phyloP scores from a whole-genome alignment of 2,797 vertebrate genomes.

The Channa striata region DNA sequence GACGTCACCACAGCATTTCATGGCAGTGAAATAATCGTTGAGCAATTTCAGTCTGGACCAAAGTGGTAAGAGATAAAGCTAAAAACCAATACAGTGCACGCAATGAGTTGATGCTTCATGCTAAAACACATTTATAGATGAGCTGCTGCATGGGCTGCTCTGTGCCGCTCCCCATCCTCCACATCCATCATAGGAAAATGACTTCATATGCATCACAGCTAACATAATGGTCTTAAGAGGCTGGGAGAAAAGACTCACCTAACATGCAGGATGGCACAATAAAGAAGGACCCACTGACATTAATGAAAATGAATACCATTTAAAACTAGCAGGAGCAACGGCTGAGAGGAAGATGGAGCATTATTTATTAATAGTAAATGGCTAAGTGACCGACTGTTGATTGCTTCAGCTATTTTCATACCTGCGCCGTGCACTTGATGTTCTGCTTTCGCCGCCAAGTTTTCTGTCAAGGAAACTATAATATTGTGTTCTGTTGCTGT shows the following conservation, averaged over 20 bases:
- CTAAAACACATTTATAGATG: constrained; percentile 41
- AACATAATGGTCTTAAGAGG: constrained; percentile 72
- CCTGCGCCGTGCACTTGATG: constrained; percentile 36
- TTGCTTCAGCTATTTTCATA: constrained; percentile 70
- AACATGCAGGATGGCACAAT: constrained; percentile 66
- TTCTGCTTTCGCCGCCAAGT: constrained; percentile 40
- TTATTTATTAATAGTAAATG: constrained; percentile 76
- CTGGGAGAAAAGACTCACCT: constrained; percentile 63
- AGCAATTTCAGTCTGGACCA: constrained; percentile 1
- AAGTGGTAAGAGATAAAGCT: not conserved
- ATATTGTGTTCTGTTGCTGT: constrained; percentile 15
- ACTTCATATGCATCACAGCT: constrained; percentile 72
- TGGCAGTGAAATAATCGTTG: not conserved
- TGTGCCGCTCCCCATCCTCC: constrained; percentile 38
- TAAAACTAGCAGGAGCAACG: constrained; percentile 60
- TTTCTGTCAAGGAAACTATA: constrained; percentile 25
- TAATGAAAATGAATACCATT: constrained; percentile 78
- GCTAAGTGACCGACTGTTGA: constrained; percentile 74
- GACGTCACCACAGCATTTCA: not conserved
- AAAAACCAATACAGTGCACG: not conserved
- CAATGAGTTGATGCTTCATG: constrained; percentile 9
- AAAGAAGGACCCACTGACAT: constrained; percentile 64
- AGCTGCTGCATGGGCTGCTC: constrained; percentile 37
- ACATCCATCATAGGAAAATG: constrained; percentile 68
- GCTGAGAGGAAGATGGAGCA: constrained; percentile 56